A percentile compares a stretch with the other conserved stretches of the same genome.
phyloP scores from a whole-genome alignment of 2,888 invertebrate genomes.

The Acrobasis repandana region DNA sequence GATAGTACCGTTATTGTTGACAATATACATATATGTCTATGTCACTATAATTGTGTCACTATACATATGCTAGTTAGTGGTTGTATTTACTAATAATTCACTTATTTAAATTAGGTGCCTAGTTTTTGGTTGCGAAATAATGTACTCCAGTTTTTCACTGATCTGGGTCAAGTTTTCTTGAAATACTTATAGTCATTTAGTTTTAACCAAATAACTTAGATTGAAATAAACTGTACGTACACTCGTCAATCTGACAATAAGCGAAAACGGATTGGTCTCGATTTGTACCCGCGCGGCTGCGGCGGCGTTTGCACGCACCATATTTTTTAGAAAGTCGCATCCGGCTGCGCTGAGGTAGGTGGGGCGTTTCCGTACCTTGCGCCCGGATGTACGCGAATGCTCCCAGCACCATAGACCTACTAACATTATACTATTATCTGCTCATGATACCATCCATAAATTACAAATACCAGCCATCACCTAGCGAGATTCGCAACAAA shows the following conservation, averaged over 20 bases:
- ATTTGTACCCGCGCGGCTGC: constrained; percentile 28
- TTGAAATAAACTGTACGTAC: too few species aligned
- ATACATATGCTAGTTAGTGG: too few species aligned
- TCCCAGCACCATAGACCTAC: constrained; percentile 45
- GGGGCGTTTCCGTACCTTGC: constrained; percentile 64
- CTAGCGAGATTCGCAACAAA: constrained; percentile 12
- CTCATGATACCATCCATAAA: neutral
- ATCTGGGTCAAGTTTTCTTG: too few species aligned
- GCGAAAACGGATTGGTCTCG: constrained; percentile 6
- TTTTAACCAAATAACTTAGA: too few species aligned
- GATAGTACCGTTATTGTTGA: too few species aligned
- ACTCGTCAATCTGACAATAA: neutral
- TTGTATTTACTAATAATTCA: too few species aligned
- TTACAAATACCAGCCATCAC: constrained; percentile 1
- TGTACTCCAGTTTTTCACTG: too few species aligned
- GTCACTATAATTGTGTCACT: too few species aligned
- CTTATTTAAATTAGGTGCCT: too few species aligned
- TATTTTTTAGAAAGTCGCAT: constrained; percentile 81
- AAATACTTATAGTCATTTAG: too few species aligned
- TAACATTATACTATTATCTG: constrained; percentile 29
- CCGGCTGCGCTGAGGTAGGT: constrained; percentile 66
- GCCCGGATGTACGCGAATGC: constrained; percentile 65
- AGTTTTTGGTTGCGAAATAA: too few species aligned
- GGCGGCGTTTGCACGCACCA: constrained; percentile 52
- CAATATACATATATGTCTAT: too few species aligned